Evolutionary conservation across 2,797 vertebrate genomes (phyloP).

Genomic region (Austrolebias charrua): DNA sequence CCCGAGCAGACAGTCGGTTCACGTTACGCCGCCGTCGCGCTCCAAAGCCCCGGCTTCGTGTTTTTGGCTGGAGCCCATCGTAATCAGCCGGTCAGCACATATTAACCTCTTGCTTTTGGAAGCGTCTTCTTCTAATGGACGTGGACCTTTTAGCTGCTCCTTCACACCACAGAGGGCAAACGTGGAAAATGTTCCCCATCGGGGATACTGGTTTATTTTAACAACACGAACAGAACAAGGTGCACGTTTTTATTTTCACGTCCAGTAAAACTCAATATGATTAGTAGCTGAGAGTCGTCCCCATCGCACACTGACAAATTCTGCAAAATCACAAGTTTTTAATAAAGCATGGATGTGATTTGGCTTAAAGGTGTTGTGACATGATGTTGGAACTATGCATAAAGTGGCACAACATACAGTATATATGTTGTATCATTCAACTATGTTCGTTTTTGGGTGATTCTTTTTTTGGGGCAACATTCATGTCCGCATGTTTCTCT

Average conservation of each 20-base stretch:
- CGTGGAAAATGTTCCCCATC: conserved; percentile 33
- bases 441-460: no score
- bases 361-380: not conserved
- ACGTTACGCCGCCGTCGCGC: conserved; percentile 27
- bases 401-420: no score
- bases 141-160: conserved; percentile 23
- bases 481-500: no score
- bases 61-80: conserved; percentile 67
- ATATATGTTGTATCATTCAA: no score
- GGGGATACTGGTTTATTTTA: conserved; percentile 7
- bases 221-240: not conserved
- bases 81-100: conserved; percentile 70
- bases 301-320: no score
- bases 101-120: conserved; percentile 48
- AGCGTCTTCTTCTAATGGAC: conserved; percentile 8
- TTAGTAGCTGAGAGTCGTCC: no score
- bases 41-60: conserved; percentile 47
- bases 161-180: conserved; percentile 23
- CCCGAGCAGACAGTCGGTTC: conserved; percentile 49
- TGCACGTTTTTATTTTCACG: no score
- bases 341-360: no score
- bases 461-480: no score
- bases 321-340: not conserved
- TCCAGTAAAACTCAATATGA: no score
- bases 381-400: no score